phyloP scores from a whole-genome alignment of 1,140 invertebrate species.

The Bicyclus anynana region DNA sequence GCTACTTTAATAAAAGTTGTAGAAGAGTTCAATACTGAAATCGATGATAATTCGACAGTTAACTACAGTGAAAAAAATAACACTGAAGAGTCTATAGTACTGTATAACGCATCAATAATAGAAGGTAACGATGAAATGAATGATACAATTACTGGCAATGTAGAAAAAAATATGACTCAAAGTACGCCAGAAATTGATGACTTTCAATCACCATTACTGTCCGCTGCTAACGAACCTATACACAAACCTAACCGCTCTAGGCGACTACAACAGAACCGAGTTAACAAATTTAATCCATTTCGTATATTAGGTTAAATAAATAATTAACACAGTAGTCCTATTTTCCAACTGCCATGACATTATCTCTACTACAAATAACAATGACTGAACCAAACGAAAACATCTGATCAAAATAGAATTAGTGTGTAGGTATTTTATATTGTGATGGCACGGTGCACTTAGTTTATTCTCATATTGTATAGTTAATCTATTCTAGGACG shows the following conservation, averaged over 20 bases:
- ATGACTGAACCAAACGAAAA: conserved; percentile 36
- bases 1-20: conserved; percentile 13
- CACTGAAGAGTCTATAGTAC: background rate
- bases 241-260: conserved; percentile 58
- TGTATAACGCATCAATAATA: conserved; percentile 9
- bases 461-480: conserved; percentile 33
- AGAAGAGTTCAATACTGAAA: conserved; percentile 5
- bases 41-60: background rate
- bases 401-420: conserved; percentile 23
- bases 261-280: conserved; percentile 48
- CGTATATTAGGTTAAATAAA: conserved; percentile 64
- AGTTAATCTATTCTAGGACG: no score
- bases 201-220: conserved; percentile 63
- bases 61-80: background rate
- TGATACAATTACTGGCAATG: conserved; percentile 8
- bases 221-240: conserved; percentile 58
- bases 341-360: conserved; percentile 45
- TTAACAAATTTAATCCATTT: conserved; percentile 68
- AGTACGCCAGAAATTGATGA: conserved; percentile 43
- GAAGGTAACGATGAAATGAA: conserved; percentile 9
- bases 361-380: conserved; percentile 27
- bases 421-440: conserved; percentile 34
- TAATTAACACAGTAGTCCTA: conserved; percentile 20
- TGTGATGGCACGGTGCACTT: conserved; percentile 66
- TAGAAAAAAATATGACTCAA: conserved; percentile 15